Evolutionary conservation across 2,113 vertebrate genomes (phyloP).

Genomic region (Monopterus albus): DNA sequence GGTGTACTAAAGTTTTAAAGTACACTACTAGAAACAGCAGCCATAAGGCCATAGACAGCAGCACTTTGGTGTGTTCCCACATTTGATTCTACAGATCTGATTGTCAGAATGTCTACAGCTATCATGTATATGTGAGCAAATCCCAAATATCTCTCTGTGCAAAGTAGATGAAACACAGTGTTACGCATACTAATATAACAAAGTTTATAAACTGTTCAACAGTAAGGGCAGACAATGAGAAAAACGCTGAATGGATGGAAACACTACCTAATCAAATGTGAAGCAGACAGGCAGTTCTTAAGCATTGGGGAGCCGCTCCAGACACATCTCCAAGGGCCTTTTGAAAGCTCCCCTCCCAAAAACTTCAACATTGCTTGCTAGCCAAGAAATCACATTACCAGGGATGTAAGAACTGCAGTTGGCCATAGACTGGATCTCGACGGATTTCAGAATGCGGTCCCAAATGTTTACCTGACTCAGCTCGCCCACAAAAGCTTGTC

Average conservation of each 20-base stretch:
- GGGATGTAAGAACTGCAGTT: constrained; percentile 94
- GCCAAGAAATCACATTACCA: constrained; percentile 95
- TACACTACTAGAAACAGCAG: too few relatives aligned
- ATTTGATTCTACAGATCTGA: not conserved
- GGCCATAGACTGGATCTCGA: constrained; percentile 90
- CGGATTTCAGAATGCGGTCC: constrained; percentile 91
- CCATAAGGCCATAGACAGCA: too few relatives aligned
- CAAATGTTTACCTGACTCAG: constrained; percentile 98
- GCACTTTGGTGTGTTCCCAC: constrained; percentile 18
- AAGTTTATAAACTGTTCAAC: constrained; percentile 1
- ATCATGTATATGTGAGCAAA: too few relatives aligned
- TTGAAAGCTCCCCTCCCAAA: constrained; percentile 92
- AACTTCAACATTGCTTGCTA: constrained; percentile 91
- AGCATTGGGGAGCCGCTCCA: constrained; percentile 89
- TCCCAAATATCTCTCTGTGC: not conserved
- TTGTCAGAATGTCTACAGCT: not conserved
- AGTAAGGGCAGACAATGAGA: not conserved
- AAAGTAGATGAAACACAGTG: constrained; percentile 1
- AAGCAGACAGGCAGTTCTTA: constrained; percentile 68
- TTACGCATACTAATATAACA: not conserved
- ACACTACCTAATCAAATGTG: constrained; percentile 4
- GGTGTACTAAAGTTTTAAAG: not conserved
- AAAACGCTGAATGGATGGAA: constrained; percentile 12
- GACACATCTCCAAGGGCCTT: constrained; percentile 91
- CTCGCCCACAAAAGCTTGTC: constrained; percentile 97